Percentiles rank a stretch among this genome's conserved stretches.
These are phyloP conservation scores for Cherax destructor DNA, from an alignment of 1,140 invertebrate species.

Conservation along the genomic window DNA sequence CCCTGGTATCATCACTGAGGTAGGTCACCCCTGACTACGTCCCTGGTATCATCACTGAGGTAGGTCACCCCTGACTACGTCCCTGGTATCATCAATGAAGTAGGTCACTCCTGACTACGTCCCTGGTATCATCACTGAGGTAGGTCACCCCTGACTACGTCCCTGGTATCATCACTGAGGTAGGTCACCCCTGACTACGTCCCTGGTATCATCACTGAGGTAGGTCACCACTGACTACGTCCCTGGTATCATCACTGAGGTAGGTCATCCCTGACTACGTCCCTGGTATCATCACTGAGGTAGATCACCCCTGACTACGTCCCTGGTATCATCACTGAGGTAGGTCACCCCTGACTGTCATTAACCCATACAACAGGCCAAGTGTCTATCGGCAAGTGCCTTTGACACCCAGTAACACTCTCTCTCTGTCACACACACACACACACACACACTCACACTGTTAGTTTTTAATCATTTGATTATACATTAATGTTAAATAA, in stretches of 20 bases:
- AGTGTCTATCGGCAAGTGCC: no score
- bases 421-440: no score
- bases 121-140: slow-evolving; percentile 14
- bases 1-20: no score
- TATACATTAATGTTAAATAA: no score
- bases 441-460: no score
- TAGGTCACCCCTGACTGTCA: no score
- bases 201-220: slow-evolving; percentile 10
- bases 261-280: slow-evolving; percentile 38
- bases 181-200: slow-evolving; percentile 36
- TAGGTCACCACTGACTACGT: slow-evolving; percentile 23
- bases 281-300: slow-evolving; percentile 10
- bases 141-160: slow-evolving; percentile 37
- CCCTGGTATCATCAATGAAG: no score
- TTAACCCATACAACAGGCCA: no score
- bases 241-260: slow-evolving; percentile 10
- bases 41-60: no score
- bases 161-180: slow-evolving; percentile 10
- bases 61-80: no score
- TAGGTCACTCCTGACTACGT: slow-evolving; percentile 40
- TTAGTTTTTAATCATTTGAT: no score
- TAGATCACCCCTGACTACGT: slow-evolving; percentile 42
- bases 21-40: slow-evolving; percentile 42
- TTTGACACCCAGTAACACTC: no score
- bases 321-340: slow-evolving; percentile 10